phyloP scores from a whole-genome alignment of 1,140 invertebrate genomes.

The Drosophila bifasciata region DNA sequence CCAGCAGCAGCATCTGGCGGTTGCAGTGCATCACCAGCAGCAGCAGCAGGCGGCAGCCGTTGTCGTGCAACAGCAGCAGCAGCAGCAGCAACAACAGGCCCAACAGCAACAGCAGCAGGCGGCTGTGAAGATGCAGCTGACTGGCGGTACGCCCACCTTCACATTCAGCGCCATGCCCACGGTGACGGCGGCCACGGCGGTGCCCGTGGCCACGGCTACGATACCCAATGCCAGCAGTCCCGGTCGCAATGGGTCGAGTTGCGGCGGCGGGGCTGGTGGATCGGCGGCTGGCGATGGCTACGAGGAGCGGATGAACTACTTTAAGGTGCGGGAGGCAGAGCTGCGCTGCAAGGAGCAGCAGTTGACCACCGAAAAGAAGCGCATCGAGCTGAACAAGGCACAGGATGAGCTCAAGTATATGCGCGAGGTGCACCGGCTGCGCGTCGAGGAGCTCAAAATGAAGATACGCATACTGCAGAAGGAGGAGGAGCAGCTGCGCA shows the following conservation, averaged over 20 bases:
- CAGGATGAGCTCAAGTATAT: constrained; percentile 81
- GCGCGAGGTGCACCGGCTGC: constrained; percentile 74
- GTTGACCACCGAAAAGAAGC: constrained; percentile 71
- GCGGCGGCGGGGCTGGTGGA: background rate
- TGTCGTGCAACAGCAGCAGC: constrained; percentile 64
- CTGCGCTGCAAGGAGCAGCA: constrained; percentile 80
- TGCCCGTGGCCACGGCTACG: constrained; percentile 25
- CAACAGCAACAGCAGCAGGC: constrained; percentile 52
- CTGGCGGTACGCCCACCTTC: constrained; percentile 75
- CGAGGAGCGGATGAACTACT: constrained; percentile 80
- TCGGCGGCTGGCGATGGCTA: constrained; percentile 52
- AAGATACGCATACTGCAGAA: constrained; percentile 82
- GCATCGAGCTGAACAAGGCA: constrained; percentile 74
- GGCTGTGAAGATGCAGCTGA: constrained; percentile 69
- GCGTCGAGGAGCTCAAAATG: constrained; percentile 79
- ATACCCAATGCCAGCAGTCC: constrained; percentile 7
- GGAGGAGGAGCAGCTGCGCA: constrained; percentile 77
- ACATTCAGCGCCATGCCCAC: constrained; percentile 78
- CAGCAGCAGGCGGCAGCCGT: constrained; percentile 60
- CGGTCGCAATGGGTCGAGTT: background rate
- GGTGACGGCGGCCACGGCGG: constrained; percentile 45
- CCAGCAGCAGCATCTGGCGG: constrained; percentile 53
- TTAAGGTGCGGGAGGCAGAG: constrained; percentile 78
- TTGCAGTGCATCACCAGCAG: constrained; percentile 48
- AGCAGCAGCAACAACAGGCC: constrained; percentile 71